Evolutionary conservation across 1,140 invertebrate genomes (phyloP).

Genomic region (Brachystomella parvula): DNA sequence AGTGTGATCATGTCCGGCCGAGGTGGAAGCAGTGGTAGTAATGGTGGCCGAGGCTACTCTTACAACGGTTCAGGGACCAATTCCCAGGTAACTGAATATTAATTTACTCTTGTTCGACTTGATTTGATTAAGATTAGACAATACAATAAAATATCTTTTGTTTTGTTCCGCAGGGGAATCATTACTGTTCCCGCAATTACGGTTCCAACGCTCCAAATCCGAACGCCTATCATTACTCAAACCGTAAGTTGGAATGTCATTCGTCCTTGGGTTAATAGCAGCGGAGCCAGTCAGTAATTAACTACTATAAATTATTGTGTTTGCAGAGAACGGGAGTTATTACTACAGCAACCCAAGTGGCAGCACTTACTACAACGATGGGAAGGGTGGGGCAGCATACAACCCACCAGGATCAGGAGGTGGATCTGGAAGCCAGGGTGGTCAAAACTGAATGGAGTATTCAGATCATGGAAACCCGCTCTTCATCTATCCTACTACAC

Average conservation of each 20-base stretch:
- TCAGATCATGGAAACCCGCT: no score
- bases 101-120: no score
- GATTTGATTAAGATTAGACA: no score
- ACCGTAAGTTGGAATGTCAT: background rate
- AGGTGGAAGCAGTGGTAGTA: no score
- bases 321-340: background rate
- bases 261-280: background rate
- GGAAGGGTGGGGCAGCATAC: background rate
- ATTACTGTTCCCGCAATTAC: background rate
- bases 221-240: constrained; percentile 1
- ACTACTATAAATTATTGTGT: background rate
- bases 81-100: background rate
- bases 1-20: no score
- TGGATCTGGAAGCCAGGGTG: background rate
- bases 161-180: constrained; percentile 6
- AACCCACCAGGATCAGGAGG: background rate
- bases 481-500: no score
- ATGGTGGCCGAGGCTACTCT: background rate
- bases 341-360: constrained; percentile 5
- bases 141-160: background rate
- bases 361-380: background rate
- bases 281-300: background rate
- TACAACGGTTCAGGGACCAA: background rate
- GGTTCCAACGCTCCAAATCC: background rate
- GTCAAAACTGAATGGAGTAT: no score